Conservation (phyloP, 2,797 vertebrate genomes). For the Onychomys leucogaster region DNA sequence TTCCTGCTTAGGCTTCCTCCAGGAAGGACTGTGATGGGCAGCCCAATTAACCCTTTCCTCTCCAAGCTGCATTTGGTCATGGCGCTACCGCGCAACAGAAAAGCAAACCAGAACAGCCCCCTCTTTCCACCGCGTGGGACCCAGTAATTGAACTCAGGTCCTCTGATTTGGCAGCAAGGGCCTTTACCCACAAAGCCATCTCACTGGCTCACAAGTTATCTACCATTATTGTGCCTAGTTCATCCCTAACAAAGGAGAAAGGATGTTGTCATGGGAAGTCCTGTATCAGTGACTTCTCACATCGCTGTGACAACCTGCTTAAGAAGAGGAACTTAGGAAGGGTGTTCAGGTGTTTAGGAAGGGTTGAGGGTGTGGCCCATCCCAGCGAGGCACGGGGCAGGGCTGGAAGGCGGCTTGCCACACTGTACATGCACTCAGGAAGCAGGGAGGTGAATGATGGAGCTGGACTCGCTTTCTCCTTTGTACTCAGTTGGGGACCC, state of each 20-base stretch:
- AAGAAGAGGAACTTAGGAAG: neutral
- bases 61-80: neutral
- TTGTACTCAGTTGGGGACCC: neutral
- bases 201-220: neutral
- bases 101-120: neutral
- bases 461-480: neutral
- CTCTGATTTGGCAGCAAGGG: neutral
- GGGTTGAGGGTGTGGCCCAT: neutral
- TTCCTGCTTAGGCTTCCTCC: neutral
- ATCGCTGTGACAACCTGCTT: neutral
- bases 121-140: neutral
- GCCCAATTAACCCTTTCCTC: neutral
- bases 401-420: neutral
- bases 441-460: neutral
- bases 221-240: neutral
- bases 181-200: neutral
- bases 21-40: accelerated
- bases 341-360: neutral
- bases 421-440: neutral
- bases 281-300: neutral
- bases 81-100: neutral
- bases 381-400: neutral
- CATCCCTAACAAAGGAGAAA: neutral
- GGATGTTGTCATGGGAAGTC: neutral
- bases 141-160: neutral